These are phyloP conservation scores for Palloptera scutellata DNA, from an alignment of 2,888 invertebrate species.

Conservation along the genomic window DNA sequence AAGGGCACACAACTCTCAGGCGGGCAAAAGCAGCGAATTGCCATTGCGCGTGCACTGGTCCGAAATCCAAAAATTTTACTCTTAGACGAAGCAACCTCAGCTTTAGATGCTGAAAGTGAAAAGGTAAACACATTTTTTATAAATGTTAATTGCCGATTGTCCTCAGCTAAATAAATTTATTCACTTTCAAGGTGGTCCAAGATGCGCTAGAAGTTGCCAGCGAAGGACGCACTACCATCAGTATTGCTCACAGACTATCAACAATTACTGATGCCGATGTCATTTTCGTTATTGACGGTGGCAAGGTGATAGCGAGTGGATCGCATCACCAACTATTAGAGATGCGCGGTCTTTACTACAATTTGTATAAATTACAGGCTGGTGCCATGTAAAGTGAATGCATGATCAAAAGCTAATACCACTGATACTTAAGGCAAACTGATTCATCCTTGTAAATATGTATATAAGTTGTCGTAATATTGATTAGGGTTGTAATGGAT, in stretches of 20 bases:
- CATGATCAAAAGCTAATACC: no score
- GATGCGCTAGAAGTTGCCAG: conserved; percentile 85
- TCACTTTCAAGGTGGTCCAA: conserved; percentile 75
- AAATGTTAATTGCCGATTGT: no score
- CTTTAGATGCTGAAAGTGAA: conserved; percentile 86
- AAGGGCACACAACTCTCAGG: conserved; percentile 81
- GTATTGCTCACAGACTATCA: conserved; percentile 86
- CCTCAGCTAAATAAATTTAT: no score
- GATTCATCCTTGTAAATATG: no score
- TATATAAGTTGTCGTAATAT: no score
- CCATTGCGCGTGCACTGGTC: conserved; percentile 85
- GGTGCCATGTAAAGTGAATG: conserved; percentile 36
- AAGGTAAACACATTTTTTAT: no score
- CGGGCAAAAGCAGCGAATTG: conserved; percentile 86
- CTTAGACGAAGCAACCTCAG: conserved; percentile 87
- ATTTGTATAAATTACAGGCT: conserved; percentile 65
- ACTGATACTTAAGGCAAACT: no score
- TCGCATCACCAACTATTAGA: conserved; percentile 74
- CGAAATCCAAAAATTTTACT: conserved; percentile 79
- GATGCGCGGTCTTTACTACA: conserved; percentile 73
- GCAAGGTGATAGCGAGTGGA: conserved; percentile 76
- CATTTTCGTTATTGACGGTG: conserved; percentile 77
- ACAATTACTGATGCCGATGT: conserved; percentile 83
- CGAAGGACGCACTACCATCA: conserved; percentile 82
- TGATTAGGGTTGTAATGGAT: no score